Conservation (phyloP, 2,888 invertebrate genomes). For the Acanthopleura granulata region DNA sequence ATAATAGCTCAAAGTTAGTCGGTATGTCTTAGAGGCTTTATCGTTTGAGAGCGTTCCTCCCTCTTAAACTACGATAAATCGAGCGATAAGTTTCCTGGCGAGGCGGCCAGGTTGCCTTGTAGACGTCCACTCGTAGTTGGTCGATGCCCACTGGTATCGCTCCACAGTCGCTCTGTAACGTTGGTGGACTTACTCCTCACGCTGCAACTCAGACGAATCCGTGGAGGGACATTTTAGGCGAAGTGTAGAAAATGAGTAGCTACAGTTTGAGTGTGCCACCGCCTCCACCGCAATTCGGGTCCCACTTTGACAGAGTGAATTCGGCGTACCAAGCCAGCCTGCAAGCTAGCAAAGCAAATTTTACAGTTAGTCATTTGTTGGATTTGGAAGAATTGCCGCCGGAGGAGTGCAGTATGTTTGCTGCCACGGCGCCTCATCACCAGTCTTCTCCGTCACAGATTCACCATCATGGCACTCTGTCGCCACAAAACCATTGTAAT, state of each 20-base stretch:
- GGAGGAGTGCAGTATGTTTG: constrained; percentile 60
- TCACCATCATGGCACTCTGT: not conserved
- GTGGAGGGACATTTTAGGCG: not conserved
- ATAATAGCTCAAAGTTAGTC: not conserved
- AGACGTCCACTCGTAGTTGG: not conserved
- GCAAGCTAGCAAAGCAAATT: constrained; percentile 54
- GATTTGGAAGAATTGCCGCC: constrained; percentile 57
- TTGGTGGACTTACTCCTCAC: not conserved
- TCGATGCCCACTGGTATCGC: not conserved
- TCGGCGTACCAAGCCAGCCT: constrained; percentile 47
- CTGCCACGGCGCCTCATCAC: constrained; percentile 45
- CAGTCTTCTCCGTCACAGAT: constrained; percentile 42
- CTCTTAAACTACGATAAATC: constrained; percentile 8
- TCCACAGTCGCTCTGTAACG: not conserved
- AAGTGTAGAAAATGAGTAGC: constrained; percentile 21
- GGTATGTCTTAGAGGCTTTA: constrained; percentile 3
- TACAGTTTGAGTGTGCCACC: constrained; percentile 25
- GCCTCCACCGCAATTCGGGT: constrained; percentile 43
- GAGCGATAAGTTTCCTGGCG: not conserved
- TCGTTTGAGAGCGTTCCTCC: not conserved
- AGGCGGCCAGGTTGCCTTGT: not conserved
- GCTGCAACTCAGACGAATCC: not conserved
- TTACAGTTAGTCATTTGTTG: constrained; percentile 55
- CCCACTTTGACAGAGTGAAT: constrained; percentile 47
- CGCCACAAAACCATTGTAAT: not conserved